Conservation (phyloP, 2,888 invertebrate species). For the Pyrochroa serraticornis region DNA sequence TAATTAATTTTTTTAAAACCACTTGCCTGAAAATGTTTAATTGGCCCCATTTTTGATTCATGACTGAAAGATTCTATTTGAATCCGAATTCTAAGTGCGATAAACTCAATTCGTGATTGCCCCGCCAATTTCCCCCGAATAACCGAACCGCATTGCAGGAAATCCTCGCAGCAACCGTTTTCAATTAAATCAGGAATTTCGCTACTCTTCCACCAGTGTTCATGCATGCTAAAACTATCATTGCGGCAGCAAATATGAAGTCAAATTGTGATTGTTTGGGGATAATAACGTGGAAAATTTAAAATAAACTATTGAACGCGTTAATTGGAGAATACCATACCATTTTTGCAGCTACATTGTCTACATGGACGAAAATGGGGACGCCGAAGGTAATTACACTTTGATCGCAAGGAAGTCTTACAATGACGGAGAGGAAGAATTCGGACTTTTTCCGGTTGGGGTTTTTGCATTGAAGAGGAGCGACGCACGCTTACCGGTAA, state of each 20-base stretch:
- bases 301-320: too few relatives aligned
- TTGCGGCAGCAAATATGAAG: not conserved
- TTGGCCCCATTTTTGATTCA: too few relatives aligned
- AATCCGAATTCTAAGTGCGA: too few relatives aligned
- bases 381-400: constrained; percentile 94
- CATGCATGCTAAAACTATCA: constrained; percentile 1
- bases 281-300: too few relatives aligned
- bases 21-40: too few relatives aligned
- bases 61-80: too few relatives aligned
- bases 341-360: constrained; percentile 80
- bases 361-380: constrained; percentile 91
- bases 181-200: constrained; percentile 3
- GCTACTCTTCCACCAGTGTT: not conserved
- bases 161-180: not conserved
- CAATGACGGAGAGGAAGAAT: constrained; percentile 47
- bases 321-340: too few relatives aligned
- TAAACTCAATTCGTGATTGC: not conserved
- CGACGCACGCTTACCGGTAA: constrained; percentile 76
- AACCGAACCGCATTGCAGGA: not conserved
- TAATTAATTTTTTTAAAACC: too few relatives aligned
- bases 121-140: not conserved
- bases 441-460: constrained; percentile 81
- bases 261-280: not conserved
- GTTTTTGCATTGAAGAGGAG: constrained; percentile 68
- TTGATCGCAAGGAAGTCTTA: constrained; percentile 68